Evolutionary conservation across 1,140 invertebrate genomes (phyloP), one percentile per base, ranked within the genome.

Genomic region (Mycetomoellerius zeteki): DNA sequence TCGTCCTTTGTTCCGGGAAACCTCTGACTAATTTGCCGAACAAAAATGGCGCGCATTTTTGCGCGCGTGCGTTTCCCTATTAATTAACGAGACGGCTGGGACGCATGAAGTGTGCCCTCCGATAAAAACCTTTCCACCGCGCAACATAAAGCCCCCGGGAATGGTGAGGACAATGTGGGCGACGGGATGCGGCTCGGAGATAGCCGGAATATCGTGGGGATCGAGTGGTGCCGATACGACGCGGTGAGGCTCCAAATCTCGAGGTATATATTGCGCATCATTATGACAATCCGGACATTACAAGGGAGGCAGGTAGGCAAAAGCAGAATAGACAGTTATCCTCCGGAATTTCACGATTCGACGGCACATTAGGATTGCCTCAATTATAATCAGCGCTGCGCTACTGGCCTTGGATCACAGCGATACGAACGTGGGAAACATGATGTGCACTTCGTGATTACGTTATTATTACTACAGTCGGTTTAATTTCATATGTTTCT

Each of bases 91-190:
- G 54, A 33, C 10, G 33, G 14, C 19, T 37, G 33, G 33, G 33
- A 64, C 19, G 78, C 80, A 10, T 30, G 76, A 75, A 86, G 89
- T 81, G 84, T 76, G 67, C 87, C 85, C 86, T 84, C 30, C 58
- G 87, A 91, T 91, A 91, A 91, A 91, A 91, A 91, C 56, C 90
- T 84, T 37, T 33, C 72, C 75, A 58, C 73, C 76, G 60, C 50
- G 64, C 37, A 47, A 52, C 72, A 72, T 50, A 76, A 86, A 86
- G 47, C 52, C 80, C 37, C 80, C 33, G n/a, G 37, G 52, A 54
- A 52, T 50, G 58, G 12, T 75, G 84, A 64, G 24, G 86, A 75
- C 64, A 85, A 89, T 77, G 87, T 65, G 78, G 65, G 69, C 21
- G 58, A 82, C 85, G 80, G 82, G 89, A 72, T 88, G 88, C 86